phyloP scores from a whole-genome alignment of 2,888 invertebrate genomes.

The Polyommatus icarus region DNA sequence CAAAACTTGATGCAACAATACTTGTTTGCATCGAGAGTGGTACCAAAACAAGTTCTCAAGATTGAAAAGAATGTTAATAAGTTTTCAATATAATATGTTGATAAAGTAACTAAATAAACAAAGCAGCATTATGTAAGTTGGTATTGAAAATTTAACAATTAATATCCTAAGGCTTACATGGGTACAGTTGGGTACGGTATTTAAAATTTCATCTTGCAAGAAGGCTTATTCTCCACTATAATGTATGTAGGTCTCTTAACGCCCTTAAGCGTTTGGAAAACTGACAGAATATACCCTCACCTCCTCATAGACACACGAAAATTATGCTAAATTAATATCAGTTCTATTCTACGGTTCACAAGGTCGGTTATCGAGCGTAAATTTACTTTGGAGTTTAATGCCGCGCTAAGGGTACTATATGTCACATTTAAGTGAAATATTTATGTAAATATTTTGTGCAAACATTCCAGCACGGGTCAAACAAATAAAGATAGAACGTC shows the following conservation, averaged over 20 bases:
- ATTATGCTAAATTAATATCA: conserved; percentile 12
- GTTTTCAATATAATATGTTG: background rate
- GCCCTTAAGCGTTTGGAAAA: conserved; percentile 38
- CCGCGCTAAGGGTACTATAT: conserved; percentile 31
- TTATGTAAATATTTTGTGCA: conserved; percentile 33
- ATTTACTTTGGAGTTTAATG: conserved; percentile 24
- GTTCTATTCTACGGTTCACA: background rate
- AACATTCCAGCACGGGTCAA: conserved; percentile 31
- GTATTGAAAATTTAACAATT: conserved; percentile 47
- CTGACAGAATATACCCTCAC: conserved; percentile 35
- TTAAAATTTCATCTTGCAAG: conserved; percentile 61
- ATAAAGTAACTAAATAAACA: background rate
- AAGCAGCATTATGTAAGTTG: background rate
- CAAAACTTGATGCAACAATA: background rate
- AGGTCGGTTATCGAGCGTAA: background rate
- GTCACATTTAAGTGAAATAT: conserved; percentile 34
- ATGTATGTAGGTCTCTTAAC: conserved; percentile 56
- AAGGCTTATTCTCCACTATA: conserved; percentile 59
- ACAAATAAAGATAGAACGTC: conserved; percentile 31
- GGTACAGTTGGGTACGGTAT: conserved; percentile 52
- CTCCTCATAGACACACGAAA: conserved; percentile 24
- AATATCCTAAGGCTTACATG: conserved; percentile 49
- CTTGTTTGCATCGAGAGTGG: too few relatives aligned
- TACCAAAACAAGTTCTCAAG: too few relatives aligned
- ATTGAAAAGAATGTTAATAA: background rate